A percentile compares a stretch with the other conserved stretches of the same genome.
Conservation (phyloP, 2,113 vertebrate species). For the Falcunculus frontatus region DNA sequence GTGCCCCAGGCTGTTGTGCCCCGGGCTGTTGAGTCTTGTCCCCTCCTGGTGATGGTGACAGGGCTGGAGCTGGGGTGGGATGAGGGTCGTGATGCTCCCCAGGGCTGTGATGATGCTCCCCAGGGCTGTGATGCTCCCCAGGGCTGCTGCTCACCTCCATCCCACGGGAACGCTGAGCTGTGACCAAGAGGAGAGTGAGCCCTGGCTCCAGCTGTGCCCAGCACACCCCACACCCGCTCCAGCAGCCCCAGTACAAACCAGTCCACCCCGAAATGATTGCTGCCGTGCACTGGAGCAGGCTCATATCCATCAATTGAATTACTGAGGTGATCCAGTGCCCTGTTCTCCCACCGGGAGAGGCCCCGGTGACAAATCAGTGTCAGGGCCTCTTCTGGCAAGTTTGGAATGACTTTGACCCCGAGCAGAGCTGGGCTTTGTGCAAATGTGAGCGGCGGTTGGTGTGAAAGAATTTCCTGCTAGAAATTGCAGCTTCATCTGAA, state of each 20-base stretch:
- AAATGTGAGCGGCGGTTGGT: rapidly evolving
- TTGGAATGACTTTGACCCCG: not conserved
- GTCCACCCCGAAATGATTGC: rapidly evolving
- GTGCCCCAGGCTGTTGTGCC: not conserved
- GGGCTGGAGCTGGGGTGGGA: rapidly evolving
- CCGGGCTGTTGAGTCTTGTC: not conserved
- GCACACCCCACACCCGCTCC: rapidly evolving
- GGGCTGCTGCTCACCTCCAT: not conserved
- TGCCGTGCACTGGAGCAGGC: no score
- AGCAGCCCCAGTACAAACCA: not conserved
- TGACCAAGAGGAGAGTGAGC: not conserved
- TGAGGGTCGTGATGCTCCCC: not conserved
- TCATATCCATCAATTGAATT: rapidly evolving
- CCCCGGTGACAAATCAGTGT: not conserved
- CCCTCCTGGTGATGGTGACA: rapidly evolving
- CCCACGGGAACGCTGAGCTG: not conserved
- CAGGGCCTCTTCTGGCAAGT: not conserved
- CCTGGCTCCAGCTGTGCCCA: not conserved
- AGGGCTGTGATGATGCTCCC: not conserved
- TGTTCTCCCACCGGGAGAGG: not conserved
- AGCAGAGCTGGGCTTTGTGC: not conserved
- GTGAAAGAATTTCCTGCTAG: not conserved
- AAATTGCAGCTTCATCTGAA: not conserved
- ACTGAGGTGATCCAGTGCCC: not conserved
- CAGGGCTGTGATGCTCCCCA: not conserved